phyloP scores from a whole-genome alignment of 2,888 invertebrate species.

The Allolobophora icterica region DNA sequence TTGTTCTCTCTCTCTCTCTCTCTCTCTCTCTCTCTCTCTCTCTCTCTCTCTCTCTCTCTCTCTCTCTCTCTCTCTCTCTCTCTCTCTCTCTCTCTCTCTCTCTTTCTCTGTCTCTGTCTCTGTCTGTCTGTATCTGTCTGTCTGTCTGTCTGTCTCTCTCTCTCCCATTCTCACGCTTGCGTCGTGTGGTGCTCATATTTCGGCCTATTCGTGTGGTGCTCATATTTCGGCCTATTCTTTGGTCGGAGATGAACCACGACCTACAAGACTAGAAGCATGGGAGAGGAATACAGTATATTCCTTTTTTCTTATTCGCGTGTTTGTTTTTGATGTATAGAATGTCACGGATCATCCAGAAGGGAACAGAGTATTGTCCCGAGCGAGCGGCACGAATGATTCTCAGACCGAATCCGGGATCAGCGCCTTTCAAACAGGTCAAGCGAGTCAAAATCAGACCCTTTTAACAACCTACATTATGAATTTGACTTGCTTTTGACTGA shows the following conservation, averaged over 20 bases:
- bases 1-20: background rate
- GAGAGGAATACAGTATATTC: background rate
- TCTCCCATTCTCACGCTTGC: background rate
- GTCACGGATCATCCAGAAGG: slow-evolving; percentile 55
- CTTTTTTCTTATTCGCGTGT: background rate
- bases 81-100: too few relatives aligned
- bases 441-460: background rate
- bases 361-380: slow-evolving; percentile 56
- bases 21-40: background rate
- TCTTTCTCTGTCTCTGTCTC: too few relatives aligned
- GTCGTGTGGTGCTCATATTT: background rate
- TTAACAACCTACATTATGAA: background rate
- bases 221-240: background rate
- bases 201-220: too few relatives aligned
- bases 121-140: background rate
- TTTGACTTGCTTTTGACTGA: background rate
- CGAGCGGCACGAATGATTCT: slow-evolving; percentile 52
- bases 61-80: too few relatives aligned
- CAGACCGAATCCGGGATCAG: slow-evolving; percentile 53
- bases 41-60: too few relatives aligned
- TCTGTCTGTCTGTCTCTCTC: background rate
- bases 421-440: slow-evolving; percentile 61
- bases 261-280: background rate
- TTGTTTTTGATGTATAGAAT: slow-evolving; percentile 52
- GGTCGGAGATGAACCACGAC: background rate